A percentile compares a stretch with the other conserved stretches of the same genome.
These are phyloP conservation scores for Alloplasta piceator DNA, from an alignment of 2,888 invertebrate genomes.

Conservation along the genomic window DNA sequence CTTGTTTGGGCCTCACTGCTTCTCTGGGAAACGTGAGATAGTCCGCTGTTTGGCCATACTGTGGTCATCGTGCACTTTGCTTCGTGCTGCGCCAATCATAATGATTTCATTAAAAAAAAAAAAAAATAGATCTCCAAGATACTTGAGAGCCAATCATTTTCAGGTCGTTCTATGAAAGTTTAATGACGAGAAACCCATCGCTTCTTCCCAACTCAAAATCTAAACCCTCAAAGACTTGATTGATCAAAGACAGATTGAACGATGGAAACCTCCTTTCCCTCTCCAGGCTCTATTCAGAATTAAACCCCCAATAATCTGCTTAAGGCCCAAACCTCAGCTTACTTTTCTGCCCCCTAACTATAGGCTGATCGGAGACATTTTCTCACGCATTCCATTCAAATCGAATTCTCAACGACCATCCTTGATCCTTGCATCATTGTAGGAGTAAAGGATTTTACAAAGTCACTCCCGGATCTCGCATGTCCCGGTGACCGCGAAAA, in stretches of 20 bases:
- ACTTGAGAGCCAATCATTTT: too few relatives aligned
- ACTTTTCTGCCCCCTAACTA: too few relatives aligned
- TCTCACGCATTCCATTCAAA: background rate
- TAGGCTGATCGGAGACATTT: too few relatives aligned
- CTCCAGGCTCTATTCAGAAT: too few relatives aligned
- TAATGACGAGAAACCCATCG: too few relatives aligned
- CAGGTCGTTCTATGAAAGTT: too few relatives aligned
- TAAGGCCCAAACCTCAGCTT: too few relatives aligned
- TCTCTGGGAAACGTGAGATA: constrained; percentile 18
- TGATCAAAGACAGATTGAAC: too few relatives aligned
- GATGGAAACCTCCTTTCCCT: too few relatives aligned
- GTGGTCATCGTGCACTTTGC: background rate
- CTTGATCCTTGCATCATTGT: background rate
- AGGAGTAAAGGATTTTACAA: background rate
- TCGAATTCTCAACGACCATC: background rate
- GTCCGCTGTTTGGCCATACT: background rate
- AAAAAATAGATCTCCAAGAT: background rate
- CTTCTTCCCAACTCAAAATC: too few relatives aligned
- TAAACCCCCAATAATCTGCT: too few relatives aligned
- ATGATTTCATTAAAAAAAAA: constrained; percentile 10
- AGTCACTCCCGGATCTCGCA: background rate
- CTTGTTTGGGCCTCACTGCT: constrained; percentile 14
- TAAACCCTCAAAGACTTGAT: too few relatives aligned
- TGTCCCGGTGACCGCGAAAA: background rate
- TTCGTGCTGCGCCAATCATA: background rate